Conservation (phyloP, 2,797 vertebrate genomes). For the Rhinoraja longicauda region DNA sequence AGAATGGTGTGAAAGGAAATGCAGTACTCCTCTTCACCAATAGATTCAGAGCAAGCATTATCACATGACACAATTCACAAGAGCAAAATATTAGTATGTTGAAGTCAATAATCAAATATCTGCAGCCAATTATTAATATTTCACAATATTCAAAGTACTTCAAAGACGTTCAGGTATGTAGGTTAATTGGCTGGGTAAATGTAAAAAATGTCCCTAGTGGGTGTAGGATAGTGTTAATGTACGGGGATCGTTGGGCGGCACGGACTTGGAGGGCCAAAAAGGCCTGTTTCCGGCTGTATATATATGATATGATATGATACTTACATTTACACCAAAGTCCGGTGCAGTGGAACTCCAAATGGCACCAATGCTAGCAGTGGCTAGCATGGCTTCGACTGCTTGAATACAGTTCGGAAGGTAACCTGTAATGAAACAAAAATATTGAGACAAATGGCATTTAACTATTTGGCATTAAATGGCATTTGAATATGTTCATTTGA, state of each 20-base stretch:
- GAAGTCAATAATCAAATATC: background rate
- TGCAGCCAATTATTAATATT: background rate
- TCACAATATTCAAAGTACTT: background rate
- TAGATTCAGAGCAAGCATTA: background rate
- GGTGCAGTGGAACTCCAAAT: slow-evolving; percentile 93
- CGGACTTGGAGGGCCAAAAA: too few relatives aligned
- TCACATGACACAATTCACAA: background rate
- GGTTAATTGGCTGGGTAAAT: too few relatives aligned
- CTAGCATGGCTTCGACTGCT: slow-evolving; percentile 86
- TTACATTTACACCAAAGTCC: slow-evolving; percentile 91
- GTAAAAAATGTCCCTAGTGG: too few relatives aligned
- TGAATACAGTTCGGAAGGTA: slow-evolving; percentile 84
- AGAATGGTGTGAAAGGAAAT: background rate
- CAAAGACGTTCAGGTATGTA: too few relatives aligned
- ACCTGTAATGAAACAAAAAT: slow-evolving; percentile 55
- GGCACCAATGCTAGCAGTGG: slow-evolving; percentile 83
- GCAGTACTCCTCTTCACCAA: background rate
- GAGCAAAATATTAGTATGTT: background rate
- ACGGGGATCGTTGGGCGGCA: too few relatives aligned
- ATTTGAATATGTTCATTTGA: background rate
- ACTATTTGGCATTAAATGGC: background rate
- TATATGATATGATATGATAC: too few relatives aligned
- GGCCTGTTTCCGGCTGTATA: too few relatives aligned
- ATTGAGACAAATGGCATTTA: background rate
- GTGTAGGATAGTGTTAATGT: too few relatives aligned